Evolutionary conservation across 2,888 invertebrate genomes (phyloP), one percentile per base, ranked within the genome.

Genomic region (Hypomecis punctinalis): DNA sequence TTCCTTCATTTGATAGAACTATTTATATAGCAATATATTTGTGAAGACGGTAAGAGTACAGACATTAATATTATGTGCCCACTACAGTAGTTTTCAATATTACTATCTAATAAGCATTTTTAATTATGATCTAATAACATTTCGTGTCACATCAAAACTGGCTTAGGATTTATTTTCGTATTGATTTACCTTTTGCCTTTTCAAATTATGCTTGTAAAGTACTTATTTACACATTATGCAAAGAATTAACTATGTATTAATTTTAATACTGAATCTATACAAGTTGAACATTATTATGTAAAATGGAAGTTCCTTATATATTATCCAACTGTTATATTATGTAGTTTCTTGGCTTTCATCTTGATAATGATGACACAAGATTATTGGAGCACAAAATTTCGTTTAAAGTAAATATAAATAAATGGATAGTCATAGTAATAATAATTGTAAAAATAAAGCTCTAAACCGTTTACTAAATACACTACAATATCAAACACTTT

Each of bases 1-100:
- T 88, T 88, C 89, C 89, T 83, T 88, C 76, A 78, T 76, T 82
- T 82, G 77, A 81, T 82, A 79, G 76, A 76, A 70, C 74, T 76
- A 77, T 76, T 72, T 69, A 69, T 64, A 48, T 58, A 61, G 61
- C 36, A 53, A 52, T 23, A 48, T 43, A 59, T 47, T 52, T 57
- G 55, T 48, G 13, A 60, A 64, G 61, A 61, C 48, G 42, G 61
- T 57, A 61, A 37, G 35, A 53, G 10, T 59, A 52, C 57, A 53
- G 46, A 53, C 9, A 40, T 39, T 59, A 49, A 52, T 37, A 42
- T 53, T 33, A 47, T 58, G 36, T 51, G 3, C 10, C 1, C 23
- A 23, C 13, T 46, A 52, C 37, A 48, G 11, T 52, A 52, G 42
- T 10, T 53, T 11, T 36, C 42, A 23, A 57, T 40, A 37, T 23